Evolutionary conservation across 2,888 invertebrate genomes (phyloP), one percentile per base, ranked within the genome.

Genomic region (Amiota minor): DNA sequence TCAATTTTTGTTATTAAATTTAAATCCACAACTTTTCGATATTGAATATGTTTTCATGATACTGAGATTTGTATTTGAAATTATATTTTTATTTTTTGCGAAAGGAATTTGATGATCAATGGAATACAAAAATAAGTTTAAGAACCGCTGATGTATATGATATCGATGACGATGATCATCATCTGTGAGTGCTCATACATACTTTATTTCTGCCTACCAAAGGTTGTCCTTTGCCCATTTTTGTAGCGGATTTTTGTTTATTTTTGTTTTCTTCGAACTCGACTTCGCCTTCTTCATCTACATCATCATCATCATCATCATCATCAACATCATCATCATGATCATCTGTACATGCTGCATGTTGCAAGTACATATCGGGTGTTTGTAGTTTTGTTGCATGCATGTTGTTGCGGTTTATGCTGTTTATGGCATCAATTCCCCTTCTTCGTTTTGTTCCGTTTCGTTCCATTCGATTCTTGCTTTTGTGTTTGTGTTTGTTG

Each of bases 401-500:
- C 35, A 35, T 35, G 6, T 35, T 35, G 62, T 62, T 77, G 77
- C 77, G 77, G 77, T 77, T 77, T 77, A 53, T 77, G 77, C 77
- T 77, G 73, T 77, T 77, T 77, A 77, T 45, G 67, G 67, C 49
- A 53, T 53, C 20, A 2, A 4, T 65, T 20, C 59, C 11, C 59
- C 9, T 11, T 59, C 20, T 59, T 59, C 18, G 6, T 18, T 18
- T 20, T 59, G 9, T 18, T 16, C 59, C 20, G 9, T 56, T 1
- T n/a, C n/a, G n/a, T 35, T 35, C 35, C 6, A 2, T 35, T 35
- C 2, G 6, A 35, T 59, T 16, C 18, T 59, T 59, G 62, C 35
- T 77, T 77, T 77, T 77, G 77, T 77, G 77, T 77, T 45, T 77
- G 77, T 75, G 75, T 71, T 75, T 77, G 65, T n/a, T 11, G 23